Base-by-base conservation (phyloP, 2,888 invertebrate genomes). In the Pristionchus entomophagus region DNA sequence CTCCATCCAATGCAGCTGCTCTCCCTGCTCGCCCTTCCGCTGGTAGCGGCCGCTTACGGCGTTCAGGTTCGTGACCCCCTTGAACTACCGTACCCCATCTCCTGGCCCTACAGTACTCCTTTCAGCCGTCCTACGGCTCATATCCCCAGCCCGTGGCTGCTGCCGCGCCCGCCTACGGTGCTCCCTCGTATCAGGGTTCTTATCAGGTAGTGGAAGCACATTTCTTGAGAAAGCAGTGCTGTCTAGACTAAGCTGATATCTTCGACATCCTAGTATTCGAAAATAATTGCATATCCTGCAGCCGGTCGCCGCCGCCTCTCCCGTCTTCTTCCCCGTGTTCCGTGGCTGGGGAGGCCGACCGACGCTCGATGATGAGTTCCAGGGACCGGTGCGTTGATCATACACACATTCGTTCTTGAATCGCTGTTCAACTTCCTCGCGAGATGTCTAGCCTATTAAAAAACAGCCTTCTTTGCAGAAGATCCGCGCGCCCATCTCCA, bases 381-480 rank as follows among this genome's bases (percentile, higher is more conserved):
- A 82, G 59, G 82, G 82, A 82, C 82, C 82, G 41, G 82, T 82
- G 22, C 38, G 80, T 81, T 29, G n/a, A n/a, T n/a, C 14, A 56
- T 56, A 22, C n/a, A 5, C 5, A 5, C n/a, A n/a, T n/a, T n/a
- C n/a, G n/a, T n/a, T n/a, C n/a, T n/a, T n/a, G n/a, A n/a, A n/a
- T n/a, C n/a, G n/a, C n/a, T n/a, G n/a, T n/a, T n/a, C n/a, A n/a
- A n/a, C n/a, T n/a, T n/a, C n/a, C n/a, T n/a, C n/a, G n/a, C n/a
- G n/a, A n/a, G n/a, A n/a, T n/a, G n/a, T n/a, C n/a, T n/a, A n/a
- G n/a, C 26, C n/a, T 56, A 56, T 5, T 56, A 5, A 45, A 14
- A 45, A 1, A 32, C 0, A 32, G 49, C n/a, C n/a, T 14, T 19
- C 5, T 77, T 19, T 80, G 0, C 41, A 80, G 78, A 80, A 51